These are phyloP conservation scores for Dallia pectoralis DNA, from an alignment of 2,797 vertebrate genomes.

Conservation along the genomic window DNA sequence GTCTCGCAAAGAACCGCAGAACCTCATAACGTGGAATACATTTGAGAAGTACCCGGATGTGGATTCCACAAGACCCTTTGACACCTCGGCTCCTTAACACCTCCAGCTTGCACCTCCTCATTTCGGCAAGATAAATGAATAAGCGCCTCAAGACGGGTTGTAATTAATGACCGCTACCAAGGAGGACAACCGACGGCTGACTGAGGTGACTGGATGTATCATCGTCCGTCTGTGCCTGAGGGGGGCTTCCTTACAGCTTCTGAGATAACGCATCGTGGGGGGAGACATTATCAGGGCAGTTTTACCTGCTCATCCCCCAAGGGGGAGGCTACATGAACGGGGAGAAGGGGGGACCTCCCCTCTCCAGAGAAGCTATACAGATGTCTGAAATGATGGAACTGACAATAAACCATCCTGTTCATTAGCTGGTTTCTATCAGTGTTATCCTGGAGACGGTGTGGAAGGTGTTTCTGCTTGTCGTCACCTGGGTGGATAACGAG, in stretches of 20 bases:
- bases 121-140: not conserved
- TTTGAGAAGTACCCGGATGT: too few species aligned
- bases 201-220: not conserved
- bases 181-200: not conserved
- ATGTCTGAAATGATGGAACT: slow-evolving; percentile 67
- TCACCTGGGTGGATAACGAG: slow-evolving; percentile 43
- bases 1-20: too few species aligned
- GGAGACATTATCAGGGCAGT: slow-evolving; percentile 43
- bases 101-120: not conserved
- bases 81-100: too few species aligned
- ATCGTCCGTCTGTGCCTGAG: slow-evolving; percentile 44
- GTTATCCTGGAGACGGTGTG: slow-evolving; percentile 43
- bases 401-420: slow-evolving; percentile 66
- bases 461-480: slow-evolving; percentile 61
- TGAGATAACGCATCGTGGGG: slow-evolving; percentile 59
- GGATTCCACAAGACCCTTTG: not conserved
- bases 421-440: slow-evolving; percentile 64
- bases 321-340: slow-evolving; percentile 54
- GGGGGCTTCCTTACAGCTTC: slow-evolving; percentile 41
- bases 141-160: not conserved
- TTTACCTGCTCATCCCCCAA: slow-evolving; percentile 54
- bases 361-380: slow-evolving; percentile 57
- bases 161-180: not conserved
- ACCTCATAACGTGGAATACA: too few species aligned
- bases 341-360: slow-evolving; percentile 35